Evolutionary conservation across 2,888 invertebrate genomes (phyloP).

Genomic region (Pachydiplax longipennis): DNA sequence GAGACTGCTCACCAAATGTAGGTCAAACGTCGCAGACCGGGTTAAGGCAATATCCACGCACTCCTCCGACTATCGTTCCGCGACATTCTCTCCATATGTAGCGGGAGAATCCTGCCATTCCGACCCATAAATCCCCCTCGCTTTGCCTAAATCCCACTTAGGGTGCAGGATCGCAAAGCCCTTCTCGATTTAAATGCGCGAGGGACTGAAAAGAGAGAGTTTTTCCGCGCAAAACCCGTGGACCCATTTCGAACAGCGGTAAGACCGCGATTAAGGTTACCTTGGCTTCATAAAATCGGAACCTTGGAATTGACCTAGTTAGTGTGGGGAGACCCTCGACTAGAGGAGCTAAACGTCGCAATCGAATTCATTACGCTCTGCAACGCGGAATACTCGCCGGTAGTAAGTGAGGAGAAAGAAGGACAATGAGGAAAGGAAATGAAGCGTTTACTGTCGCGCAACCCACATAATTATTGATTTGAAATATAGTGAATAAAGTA

Average conservation of each 20-base stretch:
- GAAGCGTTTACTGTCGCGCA: neutral
- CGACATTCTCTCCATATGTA: neutral
- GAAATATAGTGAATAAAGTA: too few species aligned
- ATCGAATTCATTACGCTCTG: neutral
- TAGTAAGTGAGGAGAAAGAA: neutral
- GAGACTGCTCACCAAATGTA: neutral
- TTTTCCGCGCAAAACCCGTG: conserved; percentile 13
- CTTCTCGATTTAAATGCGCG: neutral
- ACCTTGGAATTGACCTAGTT: conserved; percentile 36
- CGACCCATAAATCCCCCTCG: neutral
- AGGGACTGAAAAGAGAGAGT: neutral
- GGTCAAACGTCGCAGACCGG: conserved; percentile 32
- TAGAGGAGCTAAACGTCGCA: neutral
- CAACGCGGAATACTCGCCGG: neutral
- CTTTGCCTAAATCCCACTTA: neutral
- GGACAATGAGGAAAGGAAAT: neutral
- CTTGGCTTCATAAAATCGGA: conserved; percentile 25
- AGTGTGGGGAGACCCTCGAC: neutral
- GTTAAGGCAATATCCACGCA: conserved; percentile 27
- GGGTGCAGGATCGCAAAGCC: too few species aligned
- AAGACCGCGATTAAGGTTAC: conserved; percentile 38
- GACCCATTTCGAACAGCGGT: conserved; percentile 4
- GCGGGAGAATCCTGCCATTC: neutral
- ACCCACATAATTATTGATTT: neutral
- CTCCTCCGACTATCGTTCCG: neutral